Evolutionary conservation across 2,113 vertebrate genomes (phyloP).

Genomic region (Genyomyrus donnyi): DNA sequence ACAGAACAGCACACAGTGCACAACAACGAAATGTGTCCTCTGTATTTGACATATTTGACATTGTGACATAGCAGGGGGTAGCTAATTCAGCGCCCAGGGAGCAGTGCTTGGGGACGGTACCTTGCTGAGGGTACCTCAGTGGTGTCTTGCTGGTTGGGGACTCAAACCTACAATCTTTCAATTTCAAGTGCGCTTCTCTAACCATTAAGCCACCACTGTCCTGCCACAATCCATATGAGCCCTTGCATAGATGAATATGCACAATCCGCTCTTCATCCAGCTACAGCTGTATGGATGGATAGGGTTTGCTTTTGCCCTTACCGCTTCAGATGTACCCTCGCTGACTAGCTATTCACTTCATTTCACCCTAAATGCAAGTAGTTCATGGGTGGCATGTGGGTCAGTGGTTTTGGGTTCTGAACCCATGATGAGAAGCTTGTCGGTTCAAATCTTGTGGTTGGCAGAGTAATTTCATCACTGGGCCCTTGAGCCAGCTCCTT

Average conservation of each 20-base stretch:
- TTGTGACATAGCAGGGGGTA: too few species aligned
- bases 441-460: neutral
- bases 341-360: neutral
- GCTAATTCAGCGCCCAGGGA: too few species aligned
- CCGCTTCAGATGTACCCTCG: neutral
- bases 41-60: too few species aligned
- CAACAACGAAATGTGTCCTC: too few species aligned
- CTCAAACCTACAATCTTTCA: too few species aligned
- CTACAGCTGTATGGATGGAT: neutral
- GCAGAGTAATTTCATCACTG: neutral
- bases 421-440: neutral
- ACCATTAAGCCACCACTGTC: too few species aligned
- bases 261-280: neutral
- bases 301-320: neutral
- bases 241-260: neutral
- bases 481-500: neutral
- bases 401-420: neutral
- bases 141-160: too few species aligned
- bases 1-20: too few species aligned
- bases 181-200: too few species aligned
- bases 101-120: too few species aligned
- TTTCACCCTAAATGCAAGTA: neutral
- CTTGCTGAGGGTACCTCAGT: too few species aligned
- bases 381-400: neutral
- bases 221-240: neutral